Conservation (phyloP, 2,113 vertebrate species). For the Mionectes macconnelli region DNA sequence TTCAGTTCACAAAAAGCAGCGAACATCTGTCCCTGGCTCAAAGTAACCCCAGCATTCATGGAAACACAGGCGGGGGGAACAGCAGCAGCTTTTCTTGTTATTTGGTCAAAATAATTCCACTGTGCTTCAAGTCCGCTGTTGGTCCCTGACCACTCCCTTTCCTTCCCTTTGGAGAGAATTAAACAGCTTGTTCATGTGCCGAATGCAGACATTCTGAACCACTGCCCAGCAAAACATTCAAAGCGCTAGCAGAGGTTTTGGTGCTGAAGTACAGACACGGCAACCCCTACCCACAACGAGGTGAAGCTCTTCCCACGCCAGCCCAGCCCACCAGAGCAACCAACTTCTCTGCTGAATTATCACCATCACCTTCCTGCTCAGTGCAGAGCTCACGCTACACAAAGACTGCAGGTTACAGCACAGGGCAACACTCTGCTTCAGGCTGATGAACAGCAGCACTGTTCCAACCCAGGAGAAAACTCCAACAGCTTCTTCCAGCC, state of each 20-base stretch:
- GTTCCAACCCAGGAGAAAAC: neutral
- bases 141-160: neutral
- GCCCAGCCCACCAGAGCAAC: neutral
- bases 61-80: neutral
- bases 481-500: neutral
- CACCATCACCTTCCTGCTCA: neutral
- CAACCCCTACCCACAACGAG: neutral
- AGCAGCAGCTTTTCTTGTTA: neutral
- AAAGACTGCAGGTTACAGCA: neutral
- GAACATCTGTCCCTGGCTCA: neutral
- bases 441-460: neutral
- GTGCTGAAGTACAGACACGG: fast-evolving
- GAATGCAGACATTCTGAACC: neutral
- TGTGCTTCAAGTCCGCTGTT: neutral
- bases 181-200: neutral
- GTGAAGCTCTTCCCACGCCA: neutral
- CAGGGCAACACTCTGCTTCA: neutral
- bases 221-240: neutral
- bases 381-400: neutral
- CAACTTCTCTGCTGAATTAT: neutral
- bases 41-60: neutral
- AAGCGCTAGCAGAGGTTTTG: neutral
- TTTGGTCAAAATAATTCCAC: neutral
- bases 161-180: neutral
- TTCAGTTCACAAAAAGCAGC: neutral